A percentile compares a stretch with the other conserved stretches of the same genome.
phyloP scores from a whole-genome alignment of 2,888 invertebrate species.

The Trachelus tabidus region DNA sequence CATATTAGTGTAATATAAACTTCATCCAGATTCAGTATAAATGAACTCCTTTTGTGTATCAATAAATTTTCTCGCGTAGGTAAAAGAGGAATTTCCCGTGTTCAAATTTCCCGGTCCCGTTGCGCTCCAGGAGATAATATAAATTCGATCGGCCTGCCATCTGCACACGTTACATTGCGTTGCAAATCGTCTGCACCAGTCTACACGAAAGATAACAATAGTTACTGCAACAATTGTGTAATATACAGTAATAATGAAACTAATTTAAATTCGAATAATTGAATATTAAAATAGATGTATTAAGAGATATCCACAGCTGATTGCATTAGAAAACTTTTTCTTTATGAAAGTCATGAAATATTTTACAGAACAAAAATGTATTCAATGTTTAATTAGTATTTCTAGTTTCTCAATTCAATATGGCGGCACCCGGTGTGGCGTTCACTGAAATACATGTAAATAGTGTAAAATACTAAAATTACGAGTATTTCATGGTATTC shows the following conservation, averaged over 20 bases:
- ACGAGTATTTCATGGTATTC: background rate
- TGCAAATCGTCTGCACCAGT: background rate
- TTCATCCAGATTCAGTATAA: too few relatives aligned
- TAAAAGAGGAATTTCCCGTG: too few relatives aligned
- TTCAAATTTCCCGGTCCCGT: too few relatives aligned
- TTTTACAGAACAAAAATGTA: background rate
- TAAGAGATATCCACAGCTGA: background rate
- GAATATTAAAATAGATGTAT: background rate
- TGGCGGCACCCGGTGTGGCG: background rate
- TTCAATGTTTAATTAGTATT: background rate
- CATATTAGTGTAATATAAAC: too few relatives aligned
- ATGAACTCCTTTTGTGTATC: too few relatives aligned
- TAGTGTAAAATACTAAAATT: background rate
- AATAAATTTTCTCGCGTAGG: too few relatives aligned
- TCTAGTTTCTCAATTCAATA: background rate
- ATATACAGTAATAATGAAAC: background rate
- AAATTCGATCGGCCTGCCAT: background rate
- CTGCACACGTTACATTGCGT: background rate
- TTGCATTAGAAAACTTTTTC: background rate
- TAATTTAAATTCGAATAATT: background rate
- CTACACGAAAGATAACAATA: background rate
- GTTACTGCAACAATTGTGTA: background rate
- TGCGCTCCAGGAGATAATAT: too few relatives aligned
- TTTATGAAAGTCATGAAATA: background rate
- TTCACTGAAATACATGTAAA: background rate